A percentile compares a stretch with the other conserved stretches of the same genome.
Evolutionary conservation across 2,113 vertebrate species (phyloP).

Genomic region (Ariopsis seemanni): DNA sequence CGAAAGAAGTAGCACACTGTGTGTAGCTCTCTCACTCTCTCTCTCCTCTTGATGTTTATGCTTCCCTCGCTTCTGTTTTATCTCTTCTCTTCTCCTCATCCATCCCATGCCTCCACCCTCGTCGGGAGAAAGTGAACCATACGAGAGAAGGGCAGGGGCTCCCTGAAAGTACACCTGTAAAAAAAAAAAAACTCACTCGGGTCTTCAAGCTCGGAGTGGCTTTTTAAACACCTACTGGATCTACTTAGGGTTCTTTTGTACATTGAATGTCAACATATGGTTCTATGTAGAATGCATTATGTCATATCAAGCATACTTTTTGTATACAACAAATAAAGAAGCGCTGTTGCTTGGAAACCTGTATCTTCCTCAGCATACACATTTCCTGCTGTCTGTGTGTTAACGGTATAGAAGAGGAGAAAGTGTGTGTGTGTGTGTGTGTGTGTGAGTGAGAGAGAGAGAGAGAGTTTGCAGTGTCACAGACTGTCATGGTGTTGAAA

Average conservation of each 20-base stretch:
- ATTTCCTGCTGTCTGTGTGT: neutral
- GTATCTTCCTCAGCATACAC: neutral
- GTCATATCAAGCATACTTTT: constrained; percentile 82
- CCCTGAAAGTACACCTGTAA: constrained; percentile 7
- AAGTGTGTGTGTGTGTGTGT: neutral
- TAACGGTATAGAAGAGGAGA: neutral
- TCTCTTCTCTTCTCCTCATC: constrained; percentile 19
- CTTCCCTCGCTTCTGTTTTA: neutral
- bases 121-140: constrained; percentile 6
- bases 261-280: constrained; percentile 80
- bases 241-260: constrained; percentile 72
- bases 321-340: constrained; percentile 82
- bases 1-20: neutral
- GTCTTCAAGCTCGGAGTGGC: constrained; percentile 61
- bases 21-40: neutral
- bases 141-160: constrained; percentile 34
- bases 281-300: constrained; percentile 83
- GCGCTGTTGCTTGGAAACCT: constrained; percentile 38
- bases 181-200: constrained; percentile 38
- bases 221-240: constrained; percentile 75
- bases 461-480: constrained; percentile 2
- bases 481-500: neutral
- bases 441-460: neutral
- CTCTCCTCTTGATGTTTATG: neutral
- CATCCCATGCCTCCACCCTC: neutral